Conservation (phyloP, 1,140 invertebrate species). For the Cotesia chilonis region DNA sequence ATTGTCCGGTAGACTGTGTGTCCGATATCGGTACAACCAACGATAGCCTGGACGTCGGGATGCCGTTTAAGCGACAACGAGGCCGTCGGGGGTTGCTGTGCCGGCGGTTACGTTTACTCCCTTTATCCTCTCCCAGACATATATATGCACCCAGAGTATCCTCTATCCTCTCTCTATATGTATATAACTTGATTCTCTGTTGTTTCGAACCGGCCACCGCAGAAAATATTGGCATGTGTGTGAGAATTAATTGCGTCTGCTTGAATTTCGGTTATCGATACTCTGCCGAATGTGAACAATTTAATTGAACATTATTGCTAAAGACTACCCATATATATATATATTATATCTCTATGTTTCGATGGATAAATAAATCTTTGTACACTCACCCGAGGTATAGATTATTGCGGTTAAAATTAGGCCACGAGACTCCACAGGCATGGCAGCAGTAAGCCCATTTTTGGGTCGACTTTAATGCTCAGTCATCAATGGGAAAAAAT, state of each 20-base stretch:
- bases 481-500: too few species aligned
- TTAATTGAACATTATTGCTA: constrained; percentile 33
- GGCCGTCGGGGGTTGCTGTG: constrained; percentile 32
- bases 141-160: neutral
- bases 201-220: constrained; percentile 28
- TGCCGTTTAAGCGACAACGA: constrained; percentile 38
- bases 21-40: constrained; percentile 33
- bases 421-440: too few species aligned
- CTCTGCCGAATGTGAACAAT: constrained; percentile 27
- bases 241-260: constrained; percentile 38
- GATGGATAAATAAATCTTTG: neutral
- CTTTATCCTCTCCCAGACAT: neutral
- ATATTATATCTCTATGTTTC: too few species aligned
- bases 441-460: too few species aligned
- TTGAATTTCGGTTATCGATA: constrained; percentile 39
- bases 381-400: neutral
- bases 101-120: constrained; percentile 35
- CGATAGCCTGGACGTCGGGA: constrained; percentile 33
- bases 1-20: constrained; percentile 30
- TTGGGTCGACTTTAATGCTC: too few species aligned
- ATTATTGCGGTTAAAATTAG: neutral
- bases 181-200: neutral
- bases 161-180: too few species aligned
- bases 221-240: constrained; percentile 38
- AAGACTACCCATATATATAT: neutral